A percentile compares a stretch with the other conserved stretches of the same genome.
phyloP scores from a whole-genome alignment of 2,113 vertebrate genomes.

The Cyprinus carpio region DNA sequence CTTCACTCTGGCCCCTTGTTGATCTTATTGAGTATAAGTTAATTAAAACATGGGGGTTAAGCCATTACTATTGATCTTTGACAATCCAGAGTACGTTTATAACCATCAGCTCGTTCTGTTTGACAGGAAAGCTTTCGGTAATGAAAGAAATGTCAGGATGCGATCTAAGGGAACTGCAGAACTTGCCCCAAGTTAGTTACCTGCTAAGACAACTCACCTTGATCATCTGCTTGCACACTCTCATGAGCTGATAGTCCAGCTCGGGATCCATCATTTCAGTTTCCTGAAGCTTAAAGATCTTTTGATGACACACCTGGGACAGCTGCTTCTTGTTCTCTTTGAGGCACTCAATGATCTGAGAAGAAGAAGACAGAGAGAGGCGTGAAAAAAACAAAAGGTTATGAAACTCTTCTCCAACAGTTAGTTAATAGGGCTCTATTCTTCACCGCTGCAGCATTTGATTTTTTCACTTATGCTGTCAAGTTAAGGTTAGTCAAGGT shows the following conservation, averaged over 20 bases:
- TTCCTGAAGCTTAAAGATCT: conserved; percentile 88
- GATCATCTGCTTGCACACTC: conserved; percentile 92
- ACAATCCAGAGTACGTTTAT: background rate
- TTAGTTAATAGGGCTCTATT: background rate
- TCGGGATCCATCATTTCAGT: conserved; percentile 90
- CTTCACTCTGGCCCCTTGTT: background rate
- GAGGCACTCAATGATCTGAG: conserved; percentile 85
- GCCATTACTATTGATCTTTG: background rate
- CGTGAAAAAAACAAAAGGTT: background rate
- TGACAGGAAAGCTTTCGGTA: conserved; percentile 13
- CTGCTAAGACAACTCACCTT: conserved; percentile 72
- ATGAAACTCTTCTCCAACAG: background rate
- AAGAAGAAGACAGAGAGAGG: background rate
- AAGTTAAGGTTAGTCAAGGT: background rate
- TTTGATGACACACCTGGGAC: conserved; percentile 81
- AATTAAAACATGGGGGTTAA: background rate
- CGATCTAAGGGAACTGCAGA: background rate
- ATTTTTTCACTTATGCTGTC: background rate
- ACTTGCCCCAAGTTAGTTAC: background rate
- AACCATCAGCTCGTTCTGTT: conserved; percentile 2
- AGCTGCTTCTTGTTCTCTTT: conserved; percentile 86
- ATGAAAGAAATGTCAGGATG: background rate
- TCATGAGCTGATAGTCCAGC: conserved; percentile 86
- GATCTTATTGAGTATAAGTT: conserved; percentile 18
- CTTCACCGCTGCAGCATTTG: background rate